Evolutionary conservation across 2,888 invertebrate species (phyloP), one percentile per base, ranked within the genome.

Genomic region (Oscheius myriophilus): DNA sequence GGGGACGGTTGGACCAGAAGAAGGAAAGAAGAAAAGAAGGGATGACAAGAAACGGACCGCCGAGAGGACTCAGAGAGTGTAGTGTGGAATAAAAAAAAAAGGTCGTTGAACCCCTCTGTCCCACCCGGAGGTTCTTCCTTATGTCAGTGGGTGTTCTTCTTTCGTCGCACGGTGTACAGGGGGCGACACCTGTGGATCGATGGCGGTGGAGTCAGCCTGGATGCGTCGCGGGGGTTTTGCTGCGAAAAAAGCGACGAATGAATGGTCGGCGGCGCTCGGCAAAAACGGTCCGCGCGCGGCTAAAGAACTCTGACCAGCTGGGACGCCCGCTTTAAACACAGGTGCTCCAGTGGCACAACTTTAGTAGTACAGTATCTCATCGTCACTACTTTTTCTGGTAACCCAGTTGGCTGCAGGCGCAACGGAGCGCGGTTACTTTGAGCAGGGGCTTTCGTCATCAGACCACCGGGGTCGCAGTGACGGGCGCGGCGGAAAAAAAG

Each of bases 211-310:
- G 58, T 58, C 58, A 61, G 62, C 52, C 52, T 62, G 63, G 63
- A 63, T 53, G 51, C 63, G 63, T 51, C 46, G 46, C 16, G 39
- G 51, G 62, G 62, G 59, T 46, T 61, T 53, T 61, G 49, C 41
- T 42, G 63, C 25, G 63, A 52, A 63, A 63, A 63, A 63, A 63
- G 63, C 51, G 33, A 51, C 41, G 52, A 63, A 52, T 63, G 63
- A 63, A 63, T 63, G 63, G 63, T 63, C 42, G 63, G 63, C 52
- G 52, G 52, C 53, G 63, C 39, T n/a, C 12, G 53, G 53, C 63
- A 53, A 51, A 53, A 52, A 63, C 52, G 23, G 53, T 52, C 14
- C 63, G 63, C 53, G 53, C 63, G 63, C 53, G 41, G 41, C n/a
- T n/a, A 41, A 23, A 63, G 52, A 53, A 26, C 26, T 25, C 23